phyloP scores from a whole-genome alignment of 2,113 vertebrate species.

The Dipodomys spectabilis region DNA sequence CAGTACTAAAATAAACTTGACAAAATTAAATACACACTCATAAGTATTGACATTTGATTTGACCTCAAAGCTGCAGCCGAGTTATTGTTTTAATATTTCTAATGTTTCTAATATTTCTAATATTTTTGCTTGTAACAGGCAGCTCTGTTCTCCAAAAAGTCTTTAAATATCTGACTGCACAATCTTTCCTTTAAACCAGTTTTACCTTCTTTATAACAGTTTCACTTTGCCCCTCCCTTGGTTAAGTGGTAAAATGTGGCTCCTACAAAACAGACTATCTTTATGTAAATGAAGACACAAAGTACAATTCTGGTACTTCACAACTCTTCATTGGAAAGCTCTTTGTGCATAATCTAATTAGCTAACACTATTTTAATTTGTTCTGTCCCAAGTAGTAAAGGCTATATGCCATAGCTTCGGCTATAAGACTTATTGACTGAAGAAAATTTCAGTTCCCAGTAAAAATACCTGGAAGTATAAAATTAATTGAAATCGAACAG shows the following conservation, averaged over 20 bases:
- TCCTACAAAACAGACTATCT: neutral
- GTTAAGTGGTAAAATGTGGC: constrained; percentile 19
- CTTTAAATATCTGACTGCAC: neutral
- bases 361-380: neutral
- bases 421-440: neutral
- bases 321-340: neutral
- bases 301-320: neutral
- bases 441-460: neutral
- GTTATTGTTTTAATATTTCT: neutral
- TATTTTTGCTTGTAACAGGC: neutral
- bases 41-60: neutral
- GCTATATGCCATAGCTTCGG: neutral
- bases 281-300: neutral
- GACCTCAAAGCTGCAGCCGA: neutral
- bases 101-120: neutral
- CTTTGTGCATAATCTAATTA: neutral
- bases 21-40: neutral
- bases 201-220: neutral
- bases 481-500: neutral
- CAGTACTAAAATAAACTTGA: constrained; percentile 7
- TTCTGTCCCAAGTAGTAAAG: neutral
- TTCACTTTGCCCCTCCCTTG: neutral
- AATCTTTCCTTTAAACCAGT: neutral
- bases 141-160: constrained; percentile 12
- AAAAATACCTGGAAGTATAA: neutral